phyloP scores from a whole-genome alignment of 2,113 vertebrate genomes.

The Hydrochoerus hydrochaeris region DNA sequence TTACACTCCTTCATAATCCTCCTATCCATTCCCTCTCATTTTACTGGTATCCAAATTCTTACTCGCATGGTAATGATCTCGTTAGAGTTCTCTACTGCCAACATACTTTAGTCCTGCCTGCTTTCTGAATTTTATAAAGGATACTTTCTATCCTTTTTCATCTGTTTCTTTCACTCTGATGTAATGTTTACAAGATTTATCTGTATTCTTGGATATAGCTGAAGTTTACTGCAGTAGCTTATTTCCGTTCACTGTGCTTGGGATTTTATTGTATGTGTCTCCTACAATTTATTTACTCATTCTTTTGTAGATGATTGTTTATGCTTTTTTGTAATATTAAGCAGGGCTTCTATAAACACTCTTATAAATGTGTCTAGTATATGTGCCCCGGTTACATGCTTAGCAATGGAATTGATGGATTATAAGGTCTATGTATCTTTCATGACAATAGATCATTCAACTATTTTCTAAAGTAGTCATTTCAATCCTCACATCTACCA shows the following conservation, averaged over 20 bases:
- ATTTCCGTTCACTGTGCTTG: conserved; percentile 35
- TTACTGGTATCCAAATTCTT: not conserved
- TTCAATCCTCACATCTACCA: not conserved
- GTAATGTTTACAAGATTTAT: conserved; percentile 1
- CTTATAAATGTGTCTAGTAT: conserved; percentile 28
- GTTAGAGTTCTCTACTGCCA: not conserved
- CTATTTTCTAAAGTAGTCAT: conserved; percentile 22
- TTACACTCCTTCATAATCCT: not conserved
- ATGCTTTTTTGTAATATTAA: conserved; percentile 53
- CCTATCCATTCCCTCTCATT: not conserved
- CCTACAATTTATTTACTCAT: conserved; percentile 45
- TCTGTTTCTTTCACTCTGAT: conserved; percentile 32
- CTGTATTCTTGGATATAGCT: not conserved
- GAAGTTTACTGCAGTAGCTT: conserved; percentile 48
- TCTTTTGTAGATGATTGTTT: conserved; percentile 34
- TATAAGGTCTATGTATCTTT: not conserved
- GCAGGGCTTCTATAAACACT: conserved; percentile 39
- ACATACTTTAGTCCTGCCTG: not conserved
- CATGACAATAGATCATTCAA: conserved; percentile 24
- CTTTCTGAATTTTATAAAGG: conserved; percentile 35
- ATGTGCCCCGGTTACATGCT: not conserved
- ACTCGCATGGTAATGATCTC: not conserved
- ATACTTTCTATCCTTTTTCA: conserved; percentile 32
- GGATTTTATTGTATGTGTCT: conserved; percentile 45
- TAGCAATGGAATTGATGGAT: conserved; percentile 14